A percentile compares a stretch with the other conserved stretches of the same genome.
Evolutionary conservation across 2,797 vertebrate species (phyloP).

Genomic region (Micropoecilia bifurca): DNA sequence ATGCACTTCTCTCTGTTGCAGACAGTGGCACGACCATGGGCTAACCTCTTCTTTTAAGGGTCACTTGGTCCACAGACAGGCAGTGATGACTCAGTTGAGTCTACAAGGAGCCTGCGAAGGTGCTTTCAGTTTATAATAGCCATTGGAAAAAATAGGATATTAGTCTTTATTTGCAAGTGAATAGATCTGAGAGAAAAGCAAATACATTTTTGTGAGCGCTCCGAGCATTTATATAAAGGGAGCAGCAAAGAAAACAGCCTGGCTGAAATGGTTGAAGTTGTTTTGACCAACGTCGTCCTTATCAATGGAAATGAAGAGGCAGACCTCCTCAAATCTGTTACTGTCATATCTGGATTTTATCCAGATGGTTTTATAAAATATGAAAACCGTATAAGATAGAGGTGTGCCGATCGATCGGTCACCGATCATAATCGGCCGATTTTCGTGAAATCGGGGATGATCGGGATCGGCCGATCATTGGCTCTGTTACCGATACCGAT

Average conservation of each 20-base stretch:
- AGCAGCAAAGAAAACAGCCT: conserved; percentile 17
- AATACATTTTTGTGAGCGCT: conserved; percentile 36
- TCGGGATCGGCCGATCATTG: too few species aligned
- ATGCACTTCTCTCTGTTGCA: conserved; percentile 32
- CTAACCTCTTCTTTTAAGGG: conserved; percentile 34
- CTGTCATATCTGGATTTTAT: background rate
- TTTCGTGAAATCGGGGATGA: too few species aligned
- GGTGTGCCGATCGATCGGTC: too few species aligned
- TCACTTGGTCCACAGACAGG: conserved; percentile 24
- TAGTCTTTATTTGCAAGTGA: conserved; percentile 41
- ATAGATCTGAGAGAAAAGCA: conserved; percentile 27
- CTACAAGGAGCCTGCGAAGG: conserved; percentile 43
- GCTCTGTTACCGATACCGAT: too few species aligned
- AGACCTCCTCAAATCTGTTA: background rate
- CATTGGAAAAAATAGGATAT: conserved; percentile 28
- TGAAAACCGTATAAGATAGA: background rate
- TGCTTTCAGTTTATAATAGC: conserved; percentile 33
- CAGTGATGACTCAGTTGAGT: conserved; percentile 51
- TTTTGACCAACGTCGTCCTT: conserved; percentile 9
- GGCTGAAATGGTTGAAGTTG: conserved; percentile 3
- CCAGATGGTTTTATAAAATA: background rate
- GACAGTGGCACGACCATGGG: conserved; percentile 33
- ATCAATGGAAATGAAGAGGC: background rate
- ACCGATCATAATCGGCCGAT: too few species aligned
- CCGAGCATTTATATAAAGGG: conserved; percentile 13